Conservation (phyloP, 2,113 vertebrate genomes). For the Callionymus lyra region DNA sequence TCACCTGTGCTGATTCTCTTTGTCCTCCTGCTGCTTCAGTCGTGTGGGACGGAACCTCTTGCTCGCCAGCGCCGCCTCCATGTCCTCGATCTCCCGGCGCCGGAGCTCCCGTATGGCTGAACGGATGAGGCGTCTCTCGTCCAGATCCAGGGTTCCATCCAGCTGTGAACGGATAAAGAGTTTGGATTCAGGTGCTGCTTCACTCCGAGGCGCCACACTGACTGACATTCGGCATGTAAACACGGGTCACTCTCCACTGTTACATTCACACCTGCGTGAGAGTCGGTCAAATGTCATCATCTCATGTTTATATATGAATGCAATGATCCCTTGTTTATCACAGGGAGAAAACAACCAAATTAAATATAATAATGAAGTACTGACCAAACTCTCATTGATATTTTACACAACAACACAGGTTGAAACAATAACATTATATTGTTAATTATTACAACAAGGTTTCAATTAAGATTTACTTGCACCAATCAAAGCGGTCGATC, state of each 20-base stretch:
- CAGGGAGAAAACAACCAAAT: background rate
- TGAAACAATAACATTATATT: too few relatives aligned
- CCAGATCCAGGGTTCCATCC: constrained; percentile 81
- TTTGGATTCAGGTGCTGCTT: background rate
- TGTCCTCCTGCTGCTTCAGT: constrained; percentile 74
- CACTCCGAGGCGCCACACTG: background rate
- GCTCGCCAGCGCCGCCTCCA: constrained; percentile 82
- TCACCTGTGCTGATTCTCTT: constrained; percentile 89
- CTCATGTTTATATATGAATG: background rate
- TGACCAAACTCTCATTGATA: too few relatives aligned
- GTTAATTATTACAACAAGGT: too few relatives aligned
- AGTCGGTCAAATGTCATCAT: background rate
- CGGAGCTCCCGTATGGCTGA: constrained; percentile 85
- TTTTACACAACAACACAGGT: too few relatives aligned
- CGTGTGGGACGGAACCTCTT: constrained; percentile 84
- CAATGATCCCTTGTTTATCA: too few relatives aligned
- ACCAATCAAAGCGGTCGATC: too few relatives aligned
- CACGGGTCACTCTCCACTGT: background rate
- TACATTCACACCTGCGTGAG: constrained; percentile 6
- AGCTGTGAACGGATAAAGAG: constrained; percentile 60
- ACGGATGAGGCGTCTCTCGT: constrained; percentile 84
- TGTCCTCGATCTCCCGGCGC: constrained; percentile 80
- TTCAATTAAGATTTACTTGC: too few relatives aligned
- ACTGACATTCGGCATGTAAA: constrained; percentile 8
- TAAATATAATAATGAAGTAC: too few relatives aligned